Percentiles rank a stretch among this genome's conserved stretches.
These are phyloP conservation scores for Montipora foliosa DNA, from an alignment of 64 coral and sea anemone species.

Conservation along the genomic window DNA sequence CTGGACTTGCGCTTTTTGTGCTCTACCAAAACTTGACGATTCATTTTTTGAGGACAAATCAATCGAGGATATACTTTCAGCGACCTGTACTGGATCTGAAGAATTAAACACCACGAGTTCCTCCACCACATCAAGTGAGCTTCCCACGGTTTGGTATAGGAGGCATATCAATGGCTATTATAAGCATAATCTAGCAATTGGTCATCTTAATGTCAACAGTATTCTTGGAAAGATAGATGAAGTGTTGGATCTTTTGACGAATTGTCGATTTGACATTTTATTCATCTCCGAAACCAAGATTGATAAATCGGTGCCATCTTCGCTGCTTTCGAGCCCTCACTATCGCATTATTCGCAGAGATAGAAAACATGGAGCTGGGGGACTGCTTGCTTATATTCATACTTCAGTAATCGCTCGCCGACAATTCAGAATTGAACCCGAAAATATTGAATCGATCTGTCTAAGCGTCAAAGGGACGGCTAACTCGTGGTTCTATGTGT, in stretches of 20 bases:
- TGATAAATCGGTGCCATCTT: too few species aligned
- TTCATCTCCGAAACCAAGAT: background rate
- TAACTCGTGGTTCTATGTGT: slow-evolving; percentile 17
- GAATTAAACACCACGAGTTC: too few species aligned
- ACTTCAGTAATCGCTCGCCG: slow-evolving; percentile 5
- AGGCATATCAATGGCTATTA: background rate
- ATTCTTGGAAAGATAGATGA: background rate
- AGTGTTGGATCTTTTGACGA: background rate
- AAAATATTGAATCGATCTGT: slow-evolving; percentile 67
- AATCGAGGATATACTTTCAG: too few species aligned
- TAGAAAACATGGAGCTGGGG: too few species aligned
- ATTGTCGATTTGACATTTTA: slow-evolving; percentile 6
- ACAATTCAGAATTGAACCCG: slow-evolving; percentile 38
- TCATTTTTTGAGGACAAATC: background rate
- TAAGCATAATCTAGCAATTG: background rate
- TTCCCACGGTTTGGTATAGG: background rate
- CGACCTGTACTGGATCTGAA: too few species aligned
- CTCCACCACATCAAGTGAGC: background rate
- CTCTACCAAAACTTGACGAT: background rate
- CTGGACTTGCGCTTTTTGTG: background rate
- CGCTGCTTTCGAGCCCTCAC: too few species aligned
- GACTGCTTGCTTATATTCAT: too few species aligned
- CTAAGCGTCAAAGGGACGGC: slow-evolving; percentile 49
- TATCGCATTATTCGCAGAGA: too few species aligned
- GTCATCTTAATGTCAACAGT: background rate